Evolutionary conservation across 2,888 invertebrate genomes (phyloP), one percentile per base, ranked within the genome.

Genomic region (Mesorhabditis belari): DNA sequence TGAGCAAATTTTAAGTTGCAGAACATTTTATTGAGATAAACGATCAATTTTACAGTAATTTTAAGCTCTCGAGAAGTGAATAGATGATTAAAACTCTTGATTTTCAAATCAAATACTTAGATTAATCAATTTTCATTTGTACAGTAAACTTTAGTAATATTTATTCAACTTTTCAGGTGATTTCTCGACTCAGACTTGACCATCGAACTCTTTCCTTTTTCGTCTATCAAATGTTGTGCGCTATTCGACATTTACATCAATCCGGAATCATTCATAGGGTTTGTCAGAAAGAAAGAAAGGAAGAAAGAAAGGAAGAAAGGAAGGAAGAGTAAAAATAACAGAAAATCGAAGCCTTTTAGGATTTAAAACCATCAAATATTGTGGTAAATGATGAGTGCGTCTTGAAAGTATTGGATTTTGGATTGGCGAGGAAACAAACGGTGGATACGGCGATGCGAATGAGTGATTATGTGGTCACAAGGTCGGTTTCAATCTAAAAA

Each of bases 301-400:
- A 61, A 19, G 59, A n/a, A 19, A n/a, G 9, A n/a, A 17, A 6
- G n/a, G 3, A 28, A 0, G 27, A 54, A 35, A 64, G 35, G 29
- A 25, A n/a, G 19, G 23, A 63, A 35, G 44, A 17, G 83, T 27
- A 55, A 58, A 55, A 27, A 27, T 3, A 12, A 35, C 27, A 25
- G 9, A n/a, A 35, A 19, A 55, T 50, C 17, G 21, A 1, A 12
- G n/a, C 3, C 17, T 19, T 66, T 6, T 49, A 95, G 94, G 98
- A 98, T 86, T 86, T 98, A 81, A 98, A 99, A 86, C 98, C 98
- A 82, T 95, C 94, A 85, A 98, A 98, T 86, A 98, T 98, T 81
- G 98, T 98, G 77, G 98, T 99, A 74, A 95, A 95, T 85, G 92
- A 93, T 73, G 95, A 96, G 85, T 99, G 98, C 85, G 95, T 95